Conservation (phyloP, 2,113 vertebrate species). For the Coracopsis vasa region DNA sequence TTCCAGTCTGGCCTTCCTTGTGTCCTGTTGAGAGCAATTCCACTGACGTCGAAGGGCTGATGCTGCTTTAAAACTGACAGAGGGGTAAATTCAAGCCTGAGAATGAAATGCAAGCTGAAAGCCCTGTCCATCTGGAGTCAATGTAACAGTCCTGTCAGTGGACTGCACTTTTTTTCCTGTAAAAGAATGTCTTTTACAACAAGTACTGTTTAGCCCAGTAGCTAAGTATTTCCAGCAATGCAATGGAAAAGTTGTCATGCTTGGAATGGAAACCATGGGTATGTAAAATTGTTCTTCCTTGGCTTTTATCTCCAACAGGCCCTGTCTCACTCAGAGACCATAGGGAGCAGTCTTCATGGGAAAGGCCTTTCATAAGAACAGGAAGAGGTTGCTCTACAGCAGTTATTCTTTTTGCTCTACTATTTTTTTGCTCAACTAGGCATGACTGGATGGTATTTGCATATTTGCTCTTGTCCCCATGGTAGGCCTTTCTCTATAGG, state of each 20-base stretch:
- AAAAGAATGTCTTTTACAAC: background rate
- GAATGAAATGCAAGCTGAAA: background rate
- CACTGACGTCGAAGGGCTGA: background rate
- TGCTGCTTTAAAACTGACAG: background rate
- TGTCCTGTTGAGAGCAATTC: accelerated
- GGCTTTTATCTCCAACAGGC: background rate
- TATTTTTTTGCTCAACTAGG: background rate
- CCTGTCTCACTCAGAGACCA: background rate
- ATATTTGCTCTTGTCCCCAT: background rate
- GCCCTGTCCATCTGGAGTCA: background rate
- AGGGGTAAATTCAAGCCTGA: background rate
- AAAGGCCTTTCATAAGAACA: background rate
- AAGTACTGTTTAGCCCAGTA: background rate
- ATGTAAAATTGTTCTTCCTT: background rate
- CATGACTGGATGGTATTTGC: background rate
- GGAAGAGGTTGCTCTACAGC: background rate
- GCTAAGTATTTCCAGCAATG: background rate
- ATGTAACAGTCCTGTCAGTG: background rate
- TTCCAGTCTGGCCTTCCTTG: background rate
- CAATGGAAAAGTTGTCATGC: background rate
- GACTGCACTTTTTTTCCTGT: background rate
- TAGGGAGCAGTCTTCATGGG: background rate
- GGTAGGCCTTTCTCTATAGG: background rate
- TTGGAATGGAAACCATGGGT: background rate
- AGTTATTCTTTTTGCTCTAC: background rate